A percentile compares a stretch with the other conserved stretches of the same genome.
These are phyloP conservation scores for Gymnocheta viridis DNA, from an alignment of 2,888 invertebrate genomes.

Conservation along the genomic window DNA sequence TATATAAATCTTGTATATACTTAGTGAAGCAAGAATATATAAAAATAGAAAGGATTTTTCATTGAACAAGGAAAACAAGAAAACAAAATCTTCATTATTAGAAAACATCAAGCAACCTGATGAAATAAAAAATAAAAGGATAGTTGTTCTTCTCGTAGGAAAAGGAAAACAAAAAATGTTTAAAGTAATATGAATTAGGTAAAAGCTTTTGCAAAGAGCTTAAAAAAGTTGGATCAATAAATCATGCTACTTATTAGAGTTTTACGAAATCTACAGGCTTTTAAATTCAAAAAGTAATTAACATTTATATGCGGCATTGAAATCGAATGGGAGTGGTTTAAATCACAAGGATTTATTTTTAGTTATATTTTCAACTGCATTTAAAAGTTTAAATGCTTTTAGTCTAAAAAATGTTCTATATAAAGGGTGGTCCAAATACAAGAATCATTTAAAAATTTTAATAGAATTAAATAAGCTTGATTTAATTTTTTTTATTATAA, in stretches of 20 bases:
- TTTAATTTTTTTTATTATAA: too few species aligned
- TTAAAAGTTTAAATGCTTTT: too few species aligned
- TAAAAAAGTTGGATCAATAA: slow-evolving; percentile 22
- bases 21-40: neutral
- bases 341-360: too few species aligned
- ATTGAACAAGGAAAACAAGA: slow-evolving; percentile 18
- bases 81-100: slow-evolving; percentile 26
- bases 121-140: slow-evolving; percentile 23
- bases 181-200: slow-evolving; percentile 30
- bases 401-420: too few species aligned
- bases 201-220: slow-evolving; percentile 38
- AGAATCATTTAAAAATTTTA: too few species aligned
- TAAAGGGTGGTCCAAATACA: too few species aligned
- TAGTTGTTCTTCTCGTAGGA: neutral
- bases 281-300: neutral
- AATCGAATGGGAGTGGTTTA: neutral
- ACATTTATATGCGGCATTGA: neutral
- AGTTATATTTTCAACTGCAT: too few species aligned
- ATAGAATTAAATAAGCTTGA: too few species aligned
- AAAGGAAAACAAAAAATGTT: slow-evolving; percentile 22
- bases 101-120: slow-evolving; percentile 4
- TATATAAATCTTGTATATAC: neutral
- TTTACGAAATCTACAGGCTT: neutral
- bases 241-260: neutral
- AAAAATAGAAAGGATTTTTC: slow-evolving; percentile 31